phyloP scores from a whole-genome alignment of 1,140 invertebrate genomes.

The Drosophila hydei region DNA sequence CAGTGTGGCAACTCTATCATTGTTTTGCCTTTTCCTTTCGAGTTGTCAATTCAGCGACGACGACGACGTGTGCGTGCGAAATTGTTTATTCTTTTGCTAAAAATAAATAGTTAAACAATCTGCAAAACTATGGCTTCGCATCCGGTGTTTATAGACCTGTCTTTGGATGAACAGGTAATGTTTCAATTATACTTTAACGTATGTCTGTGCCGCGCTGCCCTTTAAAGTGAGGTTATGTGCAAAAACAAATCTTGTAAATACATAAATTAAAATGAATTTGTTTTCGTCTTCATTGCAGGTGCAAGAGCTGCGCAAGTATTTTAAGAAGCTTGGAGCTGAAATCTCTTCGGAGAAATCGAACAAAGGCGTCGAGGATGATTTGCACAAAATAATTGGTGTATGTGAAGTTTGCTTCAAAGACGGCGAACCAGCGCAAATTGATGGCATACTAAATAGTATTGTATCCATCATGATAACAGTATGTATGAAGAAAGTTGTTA shows the following conservation, averaged over 20 bases:
- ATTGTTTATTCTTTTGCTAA: constrained; percentile 54
- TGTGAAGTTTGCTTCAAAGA: constrained; percentile 96
- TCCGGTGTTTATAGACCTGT: constrained; percentile 92
- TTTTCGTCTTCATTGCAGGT: constrained; percentile 87
- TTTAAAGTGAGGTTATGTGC: constrained; percentile 82
- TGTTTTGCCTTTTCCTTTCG: constrained; percentile 71
- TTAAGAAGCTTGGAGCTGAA: constrained; percentile 95
- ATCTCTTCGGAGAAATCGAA: constrained; percentile 95
- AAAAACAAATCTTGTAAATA: constrained; percentile 56
- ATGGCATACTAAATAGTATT: constrained; percentile 94
- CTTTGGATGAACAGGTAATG: constrained; percentile 90
- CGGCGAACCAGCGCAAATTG: constrained; percentile 91
- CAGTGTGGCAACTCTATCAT: constrained; percentile 35
- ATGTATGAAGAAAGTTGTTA: constrained; percentile 81
- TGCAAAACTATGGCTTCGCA: constrained; percentile 87
- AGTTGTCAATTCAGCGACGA: constrained; percentile 65
- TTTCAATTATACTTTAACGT: constrained; percentile 16
- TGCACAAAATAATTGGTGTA: constrained; percentile 97
- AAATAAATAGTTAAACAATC: constrained; percentile 48
- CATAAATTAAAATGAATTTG: constrained; percentile 32
- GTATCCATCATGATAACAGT: constrained; percentile 96
- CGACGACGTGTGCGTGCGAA: constrained; percentile 68
- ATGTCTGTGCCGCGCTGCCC: background rate
- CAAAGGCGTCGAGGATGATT: constrained; percentile 96
- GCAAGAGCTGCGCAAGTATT: constrained; percentile 93